Conservation (phyloP, 2,888 invertebrate species). For the Tanytarsus gracilentus region DNA sequence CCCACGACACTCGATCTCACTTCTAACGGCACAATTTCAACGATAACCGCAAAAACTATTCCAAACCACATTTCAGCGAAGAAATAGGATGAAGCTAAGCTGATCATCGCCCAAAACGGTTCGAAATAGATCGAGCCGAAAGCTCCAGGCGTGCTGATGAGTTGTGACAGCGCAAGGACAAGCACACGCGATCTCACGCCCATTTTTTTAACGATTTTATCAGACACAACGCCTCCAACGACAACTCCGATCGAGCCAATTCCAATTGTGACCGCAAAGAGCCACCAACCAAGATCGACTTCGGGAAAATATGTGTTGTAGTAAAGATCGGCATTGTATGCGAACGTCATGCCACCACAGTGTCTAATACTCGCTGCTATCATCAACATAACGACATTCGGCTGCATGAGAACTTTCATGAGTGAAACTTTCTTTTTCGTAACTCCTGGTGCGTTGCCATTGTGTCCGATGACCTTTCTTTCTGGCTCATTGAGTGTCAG, state of each 20-base stretch:
- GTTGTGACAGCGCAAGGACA: slow-evolving; percentile 70
- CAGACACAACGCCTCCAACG: slow-evolving; percentile 65
- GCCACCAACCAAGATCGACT: slow-evolving; percentile 82
- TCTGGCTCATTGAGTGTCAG: slow-evolving; percentile 68
- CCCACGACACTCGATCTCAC: slow-evolving; percentile 79
- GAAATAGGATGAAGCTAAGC: slow-evolving; percentile 78
- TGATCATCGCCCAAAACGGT: slow-evolving; percentile 79
- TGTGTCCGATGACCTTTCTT: slow-evolving; percentile 61
- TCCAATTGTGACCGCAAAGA: slow-evolving; percentile 79
- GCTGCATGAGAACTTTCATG: slow-evolving; percentile 69
- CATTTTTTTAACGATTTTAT: slow-evolving; percentile 79
- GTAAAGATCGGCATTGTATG: slow-evolving; percentile 83
- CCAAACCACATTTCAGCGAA: slow-evolving; percentile 74
- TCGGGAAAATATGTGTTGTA: slow-evolving; percentile 70
- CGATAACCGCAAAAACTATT: slow-evolving; percentile 80
- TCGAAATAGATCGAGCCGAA: slow-evolving; percentile 76
- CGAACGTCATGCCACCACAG: slow-evolving; percentile 84
- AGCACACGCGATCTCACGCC: slow-evolving; percentile 73
- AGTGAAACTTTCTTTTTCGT: slow-evolving; percentile 51
- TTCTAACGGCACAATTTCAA: slow-evolving; percentile 75
- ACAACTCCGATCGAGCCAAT: slow-evolving; percentile 63
- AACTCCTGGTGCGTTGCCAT: slow-evolving; percentile 38
- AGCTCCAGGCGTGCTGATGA: slow-evolving; percentile 73
- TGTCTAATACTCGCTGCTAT: slow-evolving; percentile 82
- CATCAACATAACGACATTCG: slow-evolving; percentile 68